Evolutionary conservation across 2,113 vertebrate genomes (phyloP).

Genomic region (Scomber colias): DNA sequence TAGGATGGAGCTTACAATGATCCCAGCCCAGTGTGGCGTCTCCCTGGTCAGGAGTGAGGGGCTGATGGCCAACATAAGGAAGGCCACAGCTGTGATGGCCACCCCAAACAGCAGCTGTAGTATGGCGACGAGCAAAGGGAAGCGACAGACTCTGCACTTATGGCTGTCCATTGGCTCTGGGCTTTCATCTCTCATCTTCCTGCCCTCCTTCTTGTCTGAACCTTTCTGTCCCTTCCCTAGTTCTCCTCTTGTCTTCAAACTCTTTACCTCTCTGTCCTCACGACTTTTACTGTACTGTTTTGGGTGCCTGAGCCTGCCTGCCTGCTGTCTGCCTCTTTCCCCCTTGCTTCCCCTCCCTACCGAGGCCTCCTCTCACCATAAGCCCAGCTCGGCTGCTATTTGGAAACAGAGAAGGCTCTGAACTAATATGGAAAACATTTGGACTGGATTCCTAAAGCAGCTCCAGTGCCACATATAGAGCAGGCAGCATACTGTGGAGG

Average conservation of each 20-base stretch:
- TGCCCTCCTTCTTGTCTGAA: slow-evolving; percentile 76
- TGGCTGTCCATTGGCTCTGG: slow-evolving; percentile 81
- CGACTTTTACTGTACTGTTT: slow-evolving; percentile 65
- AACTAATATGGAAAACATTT: slow-evolving; percentile 99
- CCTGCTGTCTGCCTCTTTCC: slow-evolving; percentile 51
- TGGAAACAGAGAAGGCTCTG: slow-evolving; percentile 88
- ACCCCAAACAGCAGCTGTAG: slow-evolving; percentile 93
- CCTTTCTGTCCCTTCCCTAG: slow-evolving; percentile 76
- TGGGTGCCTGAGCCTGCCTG: slow-evolving; percentile 59
- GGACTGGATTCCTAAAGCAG: slow-evolving; percentile 85
- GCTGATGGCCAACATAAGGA: slow-evolving; percentile 92
- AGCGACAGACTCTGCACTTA: slow-evolving; percentile 92
- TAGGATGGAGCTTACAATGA: slow-evolving; percentile 91
- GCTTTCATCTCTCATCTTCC: slow-evolving; percentile 73
- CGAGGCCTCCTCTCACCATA: slow-evolving; percentile 72
- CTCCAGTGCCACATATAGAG: slow-evolving; percentile 90
- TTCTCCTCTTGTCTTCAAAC: slow-evolving; percentile 50
- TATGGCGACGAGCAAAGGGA: slow-evolving; percentile 93
- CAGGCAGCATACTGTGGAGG: slow-evolving; percentile 71
- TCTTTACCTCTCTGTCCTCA: slow-evolving; percentile 45
- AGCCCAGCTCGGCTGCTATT: slow-evolving; percentile 83
- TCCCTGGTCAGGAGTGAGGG: slow-evolving; percentile 93
- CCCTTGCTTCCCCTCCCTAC: slow-evolving; percentile 64
- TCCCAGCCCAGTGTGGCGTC: slow-evolving; percentile 98
- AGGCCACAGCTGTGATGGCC: slow-evolving; percentile 90